Evolutionary conservation across 2,888 invertebrate genomes (phyloP), one percentile per base, ranked within the genome.

Genomic region (Pseudoips prasinana): DNA sequence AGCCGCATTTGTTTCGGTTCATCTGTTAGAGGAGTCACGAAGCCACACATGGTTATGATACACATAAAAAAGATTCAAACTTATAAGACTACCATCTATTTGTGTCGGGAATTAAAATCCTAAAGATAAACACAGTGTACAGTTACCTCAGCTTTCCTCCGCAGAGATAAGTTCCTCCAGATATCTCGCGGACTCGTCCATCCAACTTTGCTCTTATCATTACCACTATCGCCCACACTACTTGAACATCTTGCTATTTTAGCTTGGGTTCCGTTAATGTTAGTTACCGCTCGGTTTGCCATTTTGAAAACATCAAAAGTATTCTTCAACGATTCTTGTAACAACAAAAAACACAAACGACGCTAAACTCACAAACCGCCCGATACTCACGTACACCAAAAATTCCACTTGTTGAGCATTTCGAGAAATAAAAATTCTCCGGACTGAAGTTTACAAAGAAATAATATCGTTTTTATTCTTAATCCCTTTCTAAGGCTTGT

Each of bases 121-220:
- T n/a, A n/a, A n/a, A n/a, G n/a, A n/a, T n/a, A n/a, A n/a, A n/a
- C n/a, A n/a, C n/a, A n/a, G n/a, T n/a, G n/a, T n/a, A n/a, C n/a
- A 51, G 47, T 75, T 66, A 88, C 88, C 88, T 88, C 87, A 6
- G 79, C 80, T 60, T 87, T 88, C 57, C 86, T 78, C 39, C 88
- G 76, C 46, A 88, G 56, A 20, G 88, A 88, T 46, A 88, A 73
- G 50, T 88, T 88, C 52, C 88, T 76, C 88, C 88, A 88, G 63
- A 88, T 83, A 46, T 88, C 88, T 25, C 88, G 74, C 23, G 88
- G 88, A 68, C 86, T 87, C 10, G 77, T 82, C 88, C 88, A 88
- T 52, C 83, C 87, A 49, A 76, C 73, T 72, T 87, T 88, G 46
- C 77, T 48, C 71, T 84, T 88, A 67, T 87, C 87, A 52, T 65